phyloP scores from a whole-genome alignment of 2,113 vertebrate species.

The Salvator merianae region DNA sequence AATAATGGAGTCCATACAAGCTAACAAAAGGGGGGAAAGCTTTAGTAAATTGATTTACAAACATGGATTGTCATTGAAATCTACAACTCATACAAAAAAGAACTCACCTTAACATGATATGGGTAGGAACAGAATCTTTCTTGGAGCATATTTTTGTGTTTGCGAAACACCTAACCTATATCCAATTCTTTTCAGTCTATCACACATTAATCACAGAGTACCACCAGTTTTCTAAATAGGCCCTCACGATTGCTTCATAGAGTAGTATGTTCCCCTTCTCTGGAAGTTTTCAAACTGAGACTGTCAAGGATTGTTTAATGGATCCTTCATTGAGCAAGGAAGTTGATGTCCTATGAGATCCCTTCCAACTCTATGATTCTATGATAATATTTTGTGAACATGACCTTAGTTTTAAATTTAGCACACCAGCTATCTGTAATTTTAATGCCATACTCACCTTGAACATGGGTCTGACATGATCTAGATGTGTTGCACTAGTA shows the following conservation, averaged over 20 bases:
- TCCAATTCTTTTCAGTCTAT: background rate
- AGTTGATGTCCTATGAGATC: too few relatives aligned
- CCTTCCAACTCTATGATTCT: too few relatives aligned
- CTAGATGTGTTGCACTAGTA: conserved; percentile 95
- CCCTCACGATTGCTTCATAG: background rate
- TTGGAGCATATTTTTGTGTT: too few relatives aligned
- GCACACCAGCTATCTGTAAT: background rate
- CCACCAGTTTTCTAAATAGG: background rate
- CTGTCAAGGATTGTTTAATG: too few relatives aligned
- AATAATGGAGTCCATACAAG: conserved; percentile 94
- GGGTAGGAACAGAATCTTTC: too few relatives aligned
- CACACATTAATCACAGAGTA: too few relatives aligned
- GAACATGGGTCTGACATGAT: conserved; percentile 97
- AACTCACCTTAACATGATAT: too few relatives aligned
- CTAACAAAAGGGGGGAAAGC: conserved; percentile 68
- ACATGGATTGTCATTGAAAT: background rate
- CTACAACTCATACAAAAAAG: background rate
- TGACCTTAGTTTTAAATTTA: background rate
- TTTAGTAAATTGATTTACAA: background rate
- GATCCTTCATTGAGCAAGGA: too few relatives aligned
- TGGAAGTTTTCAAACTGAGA: too few relatives aligned
- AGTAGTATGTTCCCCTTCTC: too few relatives aligned
- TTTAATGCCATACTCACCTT: conserved; percentile 79
- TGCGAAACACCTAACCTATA: background rate
- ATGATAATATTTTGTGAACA: background rate